Base-by-base conservation (phyloP, 1,140 invertebrate species). In the Drosophila nigrodunni region DNA sequence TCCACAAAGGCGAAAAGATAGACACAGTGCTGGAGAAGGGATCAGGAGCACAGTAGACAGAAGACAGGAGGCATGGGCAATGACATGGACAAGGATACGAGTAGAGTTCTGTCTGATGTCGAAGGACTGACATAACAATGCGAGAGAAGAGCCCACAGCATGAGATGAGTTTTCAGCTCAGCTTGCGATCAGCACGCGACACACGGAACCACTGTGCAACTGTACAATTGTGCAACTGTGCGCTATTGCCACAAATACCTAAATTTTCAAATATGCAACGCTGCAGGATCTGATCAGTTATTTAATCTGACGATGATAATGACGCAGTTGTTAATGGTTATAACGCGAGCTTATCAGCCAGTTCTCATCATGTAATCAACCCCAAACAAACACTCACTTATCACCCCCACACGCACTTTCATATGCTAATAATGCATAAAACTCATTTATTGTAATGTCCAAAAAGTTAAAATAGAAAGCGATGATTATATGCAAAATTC, bases 141-240 rank as follows among this genome's bases (percentile, higher is more conserved):
- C 41, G 64, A 54, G 39, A 62, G 39, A 21, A 39, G 55, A 49
- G 71, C 65, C 76, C 72, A 77, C 79, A 79, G 80, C 80, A 68
- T 83, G 80, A 75, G 75, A 79, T 74, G 75, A 78, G 71, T 77
- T 59, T 66, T 46, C 54, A 73, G 18, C 82, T 30, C 83, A 89
- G 83, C 83, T 88, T 88, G 83, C 67, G 83, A 80, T 83, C 77
- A 67, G 72, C 82, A 87, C 82, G 82, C 82, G 82, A 88, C 83
- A 62, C 47, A 30, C 59, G 15, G 35, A 87, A 77, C 66, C 55
- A 35, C 60, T 52, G 47, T 46, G n/a, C 11, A 2, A 7, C 57
- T 9, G 25, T 30, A 3, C 25, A 2, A 30, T 30, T 49, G 10
- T 37, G 11, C 25, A 30, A 30, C 25, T 30, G 25, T 30, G 25